These are phyloP conservation scores for Geotrupes spiniger DNA, from an alignment of 2,888 invertebrate species.

Conservation along the genomic window DNA sequence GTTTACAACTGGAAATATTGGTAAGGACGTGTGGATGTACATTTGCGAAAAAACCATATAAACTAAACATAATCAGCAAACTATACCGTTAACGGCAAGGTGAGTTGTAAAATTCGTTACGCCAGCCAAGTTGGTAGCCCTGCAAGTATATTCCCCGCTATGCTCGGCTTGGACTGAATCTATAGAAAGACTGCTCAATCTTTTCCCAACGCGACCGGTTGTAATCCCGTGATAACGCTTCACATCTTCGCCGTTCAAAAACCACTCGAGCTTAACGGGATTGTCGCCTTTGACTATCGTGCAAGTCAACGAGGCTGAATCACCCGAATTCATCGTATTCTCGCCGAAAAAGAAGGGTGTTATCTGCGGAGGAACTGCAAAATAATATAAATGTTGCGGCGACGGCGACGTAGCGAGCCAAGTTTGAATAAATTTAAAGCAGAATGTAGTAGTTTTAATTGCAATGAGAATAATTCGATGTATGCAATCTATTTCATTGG, in stretches of 20 bases:
- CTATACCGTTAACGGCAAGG: constrained; percentile 32
- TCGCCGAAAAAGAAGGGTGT: constrained; percentile 66
- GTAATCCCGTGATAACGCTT: constrained; percentile 52
- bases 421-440: too few relatives aligned
- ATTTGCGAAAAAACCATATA: constrained; percentile 6
- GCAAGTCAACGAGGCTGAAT: constrained; percentile 70
- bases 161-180: constrained; percentile 70
- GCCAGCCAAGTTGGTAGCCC: constrained; percentile 67
- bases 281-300: constrained; percentile 74
- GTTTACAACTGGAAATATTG: too few relatives aligned
- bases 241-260: constrained; percentile 54
- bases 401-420: too few relatives aligned
- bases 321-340: constrained; percentile 70
- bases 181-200: constrained; percentile 66
- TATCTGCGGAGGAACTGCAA: constrained; percentile 65
- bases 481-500: too few relatives aligned
- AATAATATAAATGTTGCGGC: too few relatives aligned
- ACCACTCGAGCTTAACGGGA: constrained; percentile 70
- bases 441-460: too few relatives aligned
- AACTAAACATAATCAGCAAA: neutral
- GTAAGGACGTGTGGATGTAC: too few relatives aligned
- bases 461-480: too few relatives aligned
- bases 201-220: constrained; percentile 60
- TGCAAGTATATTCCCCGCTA: constrained; percentile 70
- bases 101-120: constrained; percentile 49